Conservation (phyloP, 2,888 invertebrate species). For the Agrenia bidenticulata region DNA sequence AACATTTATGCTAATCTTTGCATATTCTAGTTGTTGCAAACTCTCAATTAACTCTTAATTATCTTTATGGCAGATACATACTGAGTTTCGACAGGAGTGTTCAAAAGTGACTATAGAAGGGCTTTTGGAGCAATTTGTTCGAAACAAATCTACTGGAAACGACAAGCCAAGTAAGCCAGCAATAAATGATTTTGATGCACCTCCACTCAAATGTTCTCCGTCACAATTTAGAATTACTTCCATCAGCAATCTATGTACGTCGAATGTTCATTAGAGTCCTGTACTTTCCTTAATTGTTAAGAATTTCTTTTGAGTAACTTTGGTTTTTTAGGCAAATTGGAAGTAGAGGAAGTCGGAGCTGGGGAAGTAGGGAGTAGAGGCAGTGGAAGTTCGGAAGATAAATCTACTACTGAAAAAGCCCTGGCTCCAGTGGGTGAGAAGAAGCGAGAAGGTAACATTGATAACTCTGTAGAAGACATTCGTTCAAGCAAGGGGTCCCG, state of each 20-base stretch:
- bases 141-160: conserved; percentile 87
- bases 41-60: too few relatives aligned
- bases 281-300: background rate
- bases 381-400: conserved; percentile 54
- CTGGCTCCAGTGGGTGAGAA: conserved; percentile 41
- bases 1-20: conserved; percentile 13
- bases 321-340: conserved; percentile 58
- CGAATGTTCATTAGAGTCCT: background rate
- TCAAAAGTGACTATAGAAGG: conserved; percentile 89
- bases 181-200: background rate
- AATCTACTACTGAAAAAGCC: conserved; percentile 65
- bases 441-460: conserved; percentile 52
- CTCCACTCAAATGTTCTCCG: too few relatives aligned
- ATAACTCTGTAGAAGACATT: conserved; percentile 50
- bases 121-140: conserved; percentile 85
- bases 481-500: conserved; percentile 72
- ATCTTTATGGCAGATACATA: conserved; percentile 67
- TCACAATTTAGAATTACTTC: too few relatives aligned
- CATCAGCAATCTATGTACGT: too few relatives aligned
- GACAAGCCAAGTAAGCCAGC: conserved; percentile 82
- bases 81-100: conserved; percentile 88
- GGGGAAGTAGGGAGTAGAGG: conserved; percentile 39
- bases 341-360: conserved; percentile 58
- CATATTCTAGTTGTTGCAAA: too few relatives aligned
- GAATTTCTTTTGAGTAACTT: too few relatives aligned